Conservation (phyloP, 1,140 invertebrate species). For the Diachasma alloeum region DNA sequence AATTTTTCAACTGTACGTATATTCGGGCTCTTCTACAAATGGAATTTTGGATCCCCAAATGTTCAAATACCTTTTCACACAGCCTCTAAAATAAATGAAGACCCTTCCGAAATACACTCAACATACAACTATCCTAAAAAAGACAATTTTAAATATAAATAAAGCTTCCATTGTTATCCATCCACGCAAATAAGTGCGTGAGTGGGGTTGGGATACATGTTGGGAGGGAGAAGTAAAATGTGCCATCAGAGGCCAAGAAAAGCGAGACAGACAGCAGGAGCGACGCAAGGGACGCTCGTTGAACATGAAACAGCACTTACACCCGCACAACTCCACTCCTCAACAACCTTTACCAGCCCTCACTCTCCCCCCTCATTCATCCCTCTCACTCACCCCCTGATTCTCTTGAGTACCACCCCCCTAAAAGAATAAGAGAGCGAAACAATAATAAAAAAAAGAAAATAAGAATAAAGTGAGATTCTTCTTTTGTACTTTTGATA, state of each 20-base stretch:
- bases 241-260: not conserved
- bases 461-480: not conserved
- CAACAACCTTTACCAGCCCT: not conserved
- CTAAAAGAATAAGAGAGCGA: not conserved
- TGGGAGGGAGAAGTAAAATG: not conserved
- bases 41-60: too few relatives aligned
- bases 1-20: too few relatives aligned
- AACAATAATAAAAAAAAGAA: not conserved
- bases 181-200: not conserved
- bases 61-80: too few relatives aligned
- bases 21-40: too few relatives aligned
- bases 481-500: not conserved
- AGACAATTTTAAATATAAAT: not conserved
- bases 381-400: not conserved
- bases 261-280: not conserved
- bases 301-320: slow-evolving; percentile 9
- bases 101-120: not conserved
- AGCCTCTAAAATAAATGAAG: too few relatives aligned
- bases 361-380: not conserved
- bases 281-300: not conserved
- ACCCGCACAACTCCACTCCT: not conserved
- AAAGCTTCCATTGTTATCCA: not conserved
- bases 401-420: not conserved
- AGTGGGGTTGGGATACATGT: not conserved
- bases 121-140: too few relatives aligned